Percentiles rank a stretch among this genome's conserved stretches.
phyloP scores from a whole-genome alignment of 2,888 invertebrate species.

The Aethes cnicana region DNA sequence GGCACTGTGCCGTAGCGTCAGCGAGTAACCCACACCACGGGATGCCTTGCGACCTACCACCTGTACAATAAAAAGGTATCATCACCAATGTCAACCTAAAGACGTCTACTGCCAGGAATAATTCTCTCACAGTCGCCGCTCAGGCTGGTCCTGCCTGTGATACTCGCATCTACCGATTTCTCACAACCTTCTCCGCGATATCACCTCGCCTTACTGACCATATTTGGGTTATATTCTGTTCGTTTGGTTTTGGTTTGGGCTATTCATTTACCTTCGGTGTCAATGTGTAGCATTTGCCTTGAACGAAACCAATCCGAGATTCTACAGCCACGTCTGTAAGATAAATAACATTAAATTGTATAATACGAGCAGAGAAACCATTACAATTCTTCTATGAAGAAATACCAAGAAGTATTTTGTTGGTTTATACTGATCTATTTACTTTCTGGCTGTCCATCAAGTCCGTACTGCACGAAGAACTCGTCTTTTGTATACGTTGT shows the following conservation, averaged over 20 bases:
- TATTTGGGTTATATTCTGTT: no score
- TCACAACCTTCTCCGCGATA: no score
- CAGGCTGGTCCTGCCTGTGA: no score
- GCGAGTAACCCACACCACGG: slow-evolving; percentile 79
- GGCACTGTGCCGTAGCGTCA: slow-evolving; percentile 79
- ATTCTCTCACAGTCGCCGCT: no score
- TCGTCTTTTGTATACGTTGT: slow-evolving; percentile 82
- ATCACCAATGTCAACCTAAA: no score
- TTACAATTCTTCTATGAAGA: no score
- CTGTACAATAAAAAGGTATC: slow-evolving; percentile 31
- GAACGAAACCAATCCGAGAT: slow-evolving; percentile 73
- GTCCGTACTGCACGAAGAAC: slow-evolving; percentile 79
- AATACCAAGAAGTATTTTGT: no score
- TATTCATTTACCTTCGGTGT: slow-evolving; percentile 54
- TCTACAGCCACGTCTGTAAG: slow-evolving; percentile 74
- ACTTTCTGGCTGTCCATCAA: slow-evolving; percentile 74
- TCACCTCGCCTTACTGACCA: no score
- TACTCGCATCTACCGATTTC: no score
- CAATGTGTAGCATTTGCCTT: slow-evolving; percentile 84
- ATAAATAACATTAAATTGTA: slow-evolving; percentile 2
- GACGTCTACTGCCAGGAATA: no score
- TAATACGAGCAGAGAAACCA: no score
- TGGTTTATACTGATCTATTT: slow-evolving; percentile 53
- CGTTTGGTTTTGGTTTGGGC: no score
- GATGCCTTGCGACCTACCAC: slow-evolving; percentile 63